These are phyloP conservation scores for Clivina fossor DNA, from an alignment of 2,888 invertebrate species.

Conservation along the genomic window DNA sequence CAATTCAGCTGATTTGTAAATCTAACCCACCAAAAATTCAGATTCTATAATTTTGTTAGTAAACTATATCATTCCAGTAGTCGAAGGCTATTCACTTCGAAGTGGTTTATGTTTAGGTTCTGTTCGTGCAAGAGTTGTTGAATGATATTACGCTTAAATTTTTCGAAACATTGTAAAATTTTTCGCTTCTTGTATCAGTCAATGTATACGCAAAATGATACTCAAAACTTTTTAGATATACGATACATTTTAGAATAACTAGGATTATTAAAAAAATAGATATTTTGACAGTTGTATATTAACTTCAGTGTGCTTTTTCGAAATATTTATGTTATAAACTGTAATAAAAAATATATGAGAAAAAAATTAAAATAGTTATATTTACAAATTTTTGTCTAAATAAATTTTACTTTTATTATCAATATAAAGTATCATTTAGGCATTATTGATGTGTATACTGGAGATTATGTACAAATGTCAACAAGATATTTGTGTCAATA, in stretches of 20 bases:
- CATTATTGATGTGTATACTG: not conserved
- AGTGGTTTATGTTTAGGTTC: not conserved
- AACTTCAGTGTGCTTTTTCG: not conserved
- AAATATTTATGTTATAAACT: not conserved
- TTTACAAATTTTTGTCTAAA: not conserved
- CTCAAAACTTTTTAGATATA: conserved; percentile 10
- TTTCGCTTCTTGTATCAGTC: conserved; percentile 27
- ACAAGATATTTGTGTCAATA: conserved; percentile 10
- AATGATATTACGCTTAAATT: conserved; percentile 24
- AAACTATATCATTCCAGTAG: not conserved
- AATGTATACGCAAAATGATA: conserved; percentile 26
- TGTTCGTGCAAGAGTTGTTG: conserved; percentile 3
- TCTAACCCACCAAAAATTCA: conserved; percentile 1
- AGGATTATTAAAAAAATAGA: not conserved
- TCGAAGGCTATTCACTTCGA: not conserved
- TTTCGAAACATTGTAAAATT: conserved; percentile 23
- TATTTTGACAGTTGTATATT: not conserved
- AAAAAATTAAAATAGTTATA: not conserved
- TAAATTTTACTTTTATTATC: not conserved
- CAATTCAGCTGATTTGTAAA: conserved; percentile 2
- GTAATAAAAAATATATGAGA: not conserved
- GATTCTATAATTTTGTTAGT: not conserved
- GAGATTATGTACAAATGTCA: not conserved
- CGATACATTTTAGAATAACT: not conserved
- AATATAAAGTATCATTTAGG: not conserved